phyloP scores from a whole-genome alignment of 2,888 invertebrate genomes.

The Phyto melanocephala region DNA sequence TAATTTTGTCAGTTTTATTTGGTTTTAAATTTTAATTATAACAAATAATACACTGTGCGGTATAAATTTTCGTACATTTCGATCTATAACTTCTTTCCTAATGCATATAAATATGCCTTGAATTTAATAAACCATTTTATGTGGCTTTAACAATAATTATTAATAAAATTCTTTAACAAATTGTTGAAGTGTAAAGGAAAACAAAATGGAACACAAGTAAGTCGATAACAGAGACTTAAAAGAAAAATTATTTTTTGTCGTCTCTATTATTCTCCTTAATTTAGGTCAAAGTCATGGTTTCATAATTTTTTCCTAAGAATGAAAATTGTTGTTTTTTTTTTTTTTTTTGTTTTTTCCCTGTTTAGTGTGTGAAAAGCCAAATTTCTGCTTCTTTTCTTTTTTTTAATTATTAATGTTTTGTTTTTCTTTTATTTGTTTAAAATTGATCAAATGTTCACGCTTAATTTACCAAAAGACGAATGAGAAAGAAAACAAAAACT shows the following conservation, averaged over 20 bases:
- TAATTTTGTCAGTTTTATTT: too few relatives aligned
- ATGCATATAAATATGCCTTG: too few relatives aligned
- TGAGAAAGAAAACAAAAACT: neutral
- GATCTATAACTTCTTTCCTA: too few relatives aligned
- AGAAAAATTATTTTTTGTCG: neutral
- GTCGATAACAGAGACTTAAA: too few relatives aligned
- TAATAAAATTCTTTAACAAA: neutral
- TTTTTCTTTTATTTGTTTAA: neutral
- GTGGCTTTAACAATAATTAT: neutral
- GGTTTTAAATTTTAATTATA: too few relatives aligned
- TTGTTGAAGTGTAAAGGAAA: neutral
- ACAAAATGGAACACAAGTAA: slow-evolving; percentile 7
- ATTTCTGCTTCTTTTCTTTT: slow-evolving; percentile 3
- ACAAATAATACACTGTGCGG: too few relatives aligned
- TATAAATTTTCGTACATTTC: too few relatives aligned
- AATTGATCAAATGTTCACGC: neutral
- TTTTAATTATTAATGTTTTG: too few relatives aligned
- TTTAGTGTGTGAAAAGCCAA: too few relatives aligned
- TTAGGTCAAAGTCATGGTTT: slow-evolving; percentile 39
- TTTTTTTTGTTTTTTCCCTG: too few relatives aligned
- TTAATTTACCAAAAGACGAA: neutral
- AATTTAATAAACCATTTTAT: too few relatives aligned
- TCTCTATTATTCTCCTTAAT: neutral
- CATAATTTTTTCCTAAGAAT: slow-evolving; percentile 15
- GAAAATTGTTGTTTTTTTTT: neutral